Conservation (phyloP, 2,888 invertebrate species). For the Aphidius colemani region DNA sequence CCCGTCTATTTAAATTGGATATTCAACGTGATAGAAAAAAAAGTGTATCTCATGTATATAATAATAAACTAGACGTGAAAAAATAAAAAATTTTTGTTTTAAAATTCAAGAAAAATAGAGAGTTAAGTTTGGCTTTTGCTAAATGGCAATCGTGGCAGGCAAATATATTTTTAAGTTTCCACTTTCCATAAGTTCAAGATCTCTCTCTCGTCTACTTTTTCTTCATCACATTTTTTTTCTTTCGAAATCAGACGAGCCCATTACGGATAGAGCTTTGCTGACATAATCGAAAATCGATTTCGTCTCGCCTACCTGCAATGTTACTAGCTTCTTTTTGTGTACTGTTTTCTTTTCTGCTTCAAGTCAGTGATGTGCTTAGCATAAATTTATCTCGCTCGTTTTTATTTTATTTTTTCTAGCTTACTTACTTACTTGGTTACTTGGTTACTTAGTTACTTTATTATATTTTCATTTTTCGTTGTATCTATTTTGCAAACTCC, state of each 20-base stretch:
- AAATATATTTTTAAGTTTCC: constrained; percentile 41
- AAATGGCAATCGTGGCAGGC: constrained; percentile 41
- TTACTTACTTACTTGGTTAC: constrained; percentile 3
- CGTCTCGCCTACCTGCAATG: constrained; percentile 24
- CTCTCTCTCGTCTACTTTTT: not conserved
- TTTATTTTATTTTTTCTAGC: constrained; percentile 5
- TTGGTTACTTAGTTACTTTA: too few relatives aligned
- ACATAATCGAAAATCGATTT: constrained; percentile 49
- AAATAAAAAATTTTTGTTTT: not conserved
- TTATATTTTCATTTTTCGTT: too few relatives aligned
- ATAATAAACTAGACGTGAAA: too few relatives aligned
- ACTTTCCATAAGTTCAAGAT: constrained; percentile 40
- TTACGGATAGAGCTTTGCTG: constrained; percentile 39
- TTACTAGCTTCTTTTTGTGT: constrained; percentile 4
- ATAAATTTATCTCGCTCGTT: constrained; percentile 23
- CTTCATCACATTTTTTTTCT: not conserved
- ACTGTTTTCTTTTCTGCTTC: constrained; percentile 9
- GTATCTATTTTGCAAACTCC: too few relatives aligned
- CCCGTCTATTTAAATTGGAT: not conserved
- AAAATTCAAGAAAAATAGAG: constrained; percentile 17
- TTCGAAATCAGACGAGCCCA: constrained; percentile 32
- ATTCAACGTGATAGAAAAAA: not conserved
- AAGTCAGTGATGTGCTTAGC: not conserved
- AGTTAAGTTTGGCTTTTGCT: constrained; percentile 31
- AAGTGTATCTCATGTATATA: not conserved